Conservation (phyloP, 2,797 vertebrate species). For the Ceryle rudis region DNA sequence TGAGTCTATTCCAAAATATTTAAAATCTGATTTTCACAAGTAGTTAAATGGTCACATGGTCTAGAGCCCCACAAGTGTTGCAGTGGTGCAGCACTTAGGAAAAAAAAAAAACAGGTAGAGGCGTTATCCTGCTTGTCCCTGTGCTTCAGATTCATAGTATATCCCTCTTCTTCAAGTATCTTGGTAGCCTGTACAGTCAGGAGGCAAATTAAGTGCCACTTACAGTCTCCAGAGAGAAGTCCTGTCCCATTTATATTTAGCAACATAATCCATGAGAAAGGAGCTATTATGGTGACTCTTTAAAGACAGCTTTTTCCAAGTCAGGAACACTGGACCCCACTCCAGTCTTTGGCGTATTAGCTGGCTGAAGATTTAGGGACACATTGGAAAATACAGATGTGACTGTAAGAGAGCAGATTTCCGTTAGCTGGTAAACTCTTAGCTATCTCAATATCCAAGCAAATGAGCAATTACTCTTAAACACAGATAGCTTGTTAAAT, state of each 20-base stretch:
- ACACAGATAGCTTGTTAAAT: constrained; percentile 61
- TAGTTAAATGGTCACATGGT: background rate
- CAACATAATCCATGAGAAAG: background rate
- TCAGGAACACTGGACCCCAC: background rate
- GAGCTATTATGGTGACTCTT: background rate
- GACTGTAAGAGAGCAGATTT: background rate
- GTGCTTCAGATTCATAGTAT: background rate
- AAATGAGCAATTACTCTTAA: background rate
- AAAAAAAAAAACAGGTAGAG: background rate
- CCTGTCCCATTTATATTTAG: background rate
- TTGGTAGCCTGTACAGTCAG: background rate
- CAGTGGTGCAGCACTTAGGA: accelerated
- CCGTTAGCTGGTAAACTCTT: background rate
- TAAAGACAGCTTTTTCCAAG: background rate
- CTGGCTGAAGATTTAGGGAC: background rate
- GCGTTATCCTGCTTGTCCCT: background rate
- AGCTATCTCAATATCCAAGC: background rate
- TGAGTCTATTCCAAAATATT: background rate
- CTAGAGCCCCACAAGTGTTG: background rate
- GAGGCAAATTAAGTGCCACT: background rate
- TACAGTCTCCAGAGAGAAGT: background rate
- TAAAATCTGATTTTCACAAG: background rate
- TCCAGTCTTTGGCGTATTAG: background rate
- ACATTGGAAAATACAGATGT: background rate
- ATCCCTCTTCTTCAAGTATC: background rate